Evolutionary conservation across 1,140 invertebrate genomes (phyloP).

Genomic region (Vanessa atalanta): DNA sequence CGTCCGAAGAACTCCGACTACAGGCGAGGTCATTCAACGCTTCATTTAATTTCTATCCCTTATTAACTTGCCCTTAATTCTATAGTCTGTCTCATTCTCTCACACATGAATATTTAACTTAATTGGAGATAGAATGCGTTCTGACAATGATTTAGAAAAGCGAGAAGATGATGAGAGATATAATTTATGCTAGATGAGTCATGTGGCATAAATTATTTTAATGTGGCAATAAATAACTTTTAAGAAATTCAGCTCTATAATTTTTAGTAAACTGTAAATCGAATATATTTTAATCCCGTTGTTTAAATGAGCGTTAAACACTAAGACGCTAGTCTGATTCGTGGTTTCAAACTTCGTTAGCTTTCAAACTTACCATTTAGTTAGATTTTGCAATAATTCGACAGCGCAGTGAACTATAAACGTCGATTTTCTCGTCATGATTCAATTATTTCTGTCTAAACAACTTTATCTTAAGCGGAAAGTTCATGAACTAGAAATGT

Average conservation of each 20-base stretch:
- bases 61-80: constrained; percentile 43
- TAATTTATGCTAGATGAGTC: constrained; percentile 35
- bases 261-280: background rate
- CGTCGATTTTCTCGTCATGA: constrained; percentile 26
- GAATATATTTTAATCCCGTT: background rate
- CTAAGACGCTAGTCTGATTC: constrained; percentile 36
- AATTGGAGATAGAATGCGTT: constrained; percentile 36
- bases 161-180: constrained; percentile 40
- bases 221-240: constrained; percentile 51
- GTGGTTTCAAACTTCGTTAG: constrained; percentile 38
- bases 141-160: constrained; percentile 60
- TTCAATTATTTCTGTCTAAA: constrained; percentile 28
- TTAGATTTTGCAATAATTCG: constrained; percentile 42
- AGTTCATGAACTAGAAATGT: background rate
- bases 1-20: constrained; percentile 51
- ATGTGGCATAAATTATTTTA: constrained; percentile 55
- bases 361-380: constrained; percentile 33
- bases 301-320: constrained; percentile 8
- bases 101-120: constrained; percentile 57
- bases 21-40: constrained; percentile 65
- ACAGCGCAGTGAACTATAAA: constrained; percentile 40
- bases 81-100: constrained; percentile 45
- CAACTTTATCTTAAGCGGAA: background rate
- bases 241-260: constrained; percentile 9
- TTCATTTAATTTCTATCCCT: constrained; percentile 57